Percentiles rank a stretch among this genome's conserved stretches.
These are phyloP conservation scores for Silurus asotus DNA, from an alignment of 2,113 vertebrate species.

Conservation along the genomic window DNA sequence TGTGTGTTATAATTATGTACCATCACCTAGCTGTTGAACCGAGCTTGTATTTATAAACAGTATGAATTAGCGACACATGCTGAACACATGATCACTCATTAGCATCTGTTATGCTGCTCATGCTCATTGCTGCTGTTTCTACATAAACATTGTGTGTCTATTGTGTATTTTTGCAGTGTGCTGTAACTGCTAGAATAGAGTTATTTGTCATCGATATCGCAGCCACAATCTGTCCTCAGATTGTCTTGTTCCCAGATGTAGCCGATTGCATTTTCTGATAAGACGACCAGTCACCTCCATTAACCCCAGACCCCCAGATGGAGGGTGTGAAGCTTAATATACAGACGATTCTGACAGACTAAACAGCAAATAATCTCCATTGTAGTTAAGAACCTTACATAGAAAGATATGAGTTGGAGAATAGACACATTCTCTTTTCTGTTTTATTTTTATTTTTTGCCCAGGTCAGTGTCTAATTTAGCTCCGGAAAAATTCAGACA, in stretches of 20 bases:
- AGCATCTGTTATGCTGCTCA: slow-evolving; percentile 37
- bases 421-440: not conserved
- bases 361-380: not conserved
- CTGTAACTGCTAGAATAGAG: slow-evolving; percentile 43
- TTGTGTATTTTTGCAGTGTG: slow-evolving; percentile 9
- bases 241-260: slow-evolving; percentile 39
- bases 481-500: slow-evolving; percentile 16
- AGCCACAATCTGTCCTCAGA: slow-evolving; percentile 42
- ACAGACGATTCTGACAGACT: not conserved
- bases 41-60: slow-evolving; percentile 12
- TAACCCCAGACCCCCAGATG: slow-evolving; percentile 40
- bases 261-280: slow-evolving; percentile 59
- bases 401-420: not conserved
- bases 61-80: slow-evolving; percentile 18
- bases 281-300: slow-evolving; percentile 43
- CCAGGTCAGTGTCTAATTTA: not conserved
- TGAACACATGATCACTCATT: slow-evolving; percentile 38
- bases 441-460: not conserved
- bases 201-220: slow-evolving; percentile 44
- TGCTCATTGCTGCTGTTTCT: slow-evolving; percentile 17
- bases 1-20: not conserved
- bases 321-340: slow-evolving; percentile 19
- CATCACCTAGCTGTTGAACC: slow-evolving; percentile 2
- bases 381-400: not conserved
- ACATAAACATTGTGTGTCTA: slow-evolving; percentile 24